Evolutionary conservation across 1,140 invertebrate genomes (phyloP), one percentile per base, ranked within the genome.

Genomic region (Paraescarpia echinospica): DNA sequence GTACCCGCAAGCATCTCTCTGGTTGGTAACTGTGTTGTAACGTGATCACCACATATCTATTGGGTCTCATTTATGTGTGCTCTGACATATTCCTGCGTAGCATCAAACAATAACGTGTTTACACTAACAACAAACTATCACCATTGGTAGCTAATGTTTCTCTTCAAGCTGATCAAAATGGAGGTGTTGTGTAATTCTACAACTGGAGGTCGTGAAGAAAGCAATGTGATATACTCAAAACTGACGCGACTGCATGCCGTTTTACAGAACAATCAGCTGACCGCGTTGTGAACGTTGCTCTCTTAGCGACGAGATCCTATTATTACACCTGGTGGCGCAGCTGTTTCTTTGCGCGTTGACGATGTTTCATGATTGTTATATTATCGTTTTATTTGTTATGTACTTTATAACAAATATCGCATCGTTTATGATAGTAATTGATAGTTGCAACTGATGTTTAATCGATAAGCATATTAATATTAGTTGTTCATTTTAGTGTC

Each of bases 141-240:
- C 48, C 48, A 31, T 2, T 77, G 9, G 14, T 77, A 27, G 59
- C 59, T 27, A 77, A 77, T 77, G 59, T 77, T 77, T 27, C 22
- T 77, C 22, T 77, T 77, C 4, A 18, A 77, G 59, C 59, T 77
- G 22, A 77, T 77, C 59, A 77, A 77, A 77, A 77, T 77, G 59
- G 4, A 77, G 2, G 22, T 31, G 59, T 77, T 27, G 0, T 77
- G 59, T 77, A 27, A 77, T 18, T 77, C 14, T 31, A 31, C 22
- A 31, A 27, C 27, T 14, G 59, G 59, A 77, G 59, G 59, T 77
- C 59, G 59, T 77, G 22, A 27, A 77, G 14, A 77, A 27, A 77
- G 14, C 59, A 77, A 77, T 77, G 59, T 77, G 59, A 77, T 77
- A 77, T 77, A 77, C 59, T 77, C 59, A 77, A 77, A 77, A 77